Conservation (phyloP, 2,113 vertebrate genomes). For the Notechis scutatus region DNA sequence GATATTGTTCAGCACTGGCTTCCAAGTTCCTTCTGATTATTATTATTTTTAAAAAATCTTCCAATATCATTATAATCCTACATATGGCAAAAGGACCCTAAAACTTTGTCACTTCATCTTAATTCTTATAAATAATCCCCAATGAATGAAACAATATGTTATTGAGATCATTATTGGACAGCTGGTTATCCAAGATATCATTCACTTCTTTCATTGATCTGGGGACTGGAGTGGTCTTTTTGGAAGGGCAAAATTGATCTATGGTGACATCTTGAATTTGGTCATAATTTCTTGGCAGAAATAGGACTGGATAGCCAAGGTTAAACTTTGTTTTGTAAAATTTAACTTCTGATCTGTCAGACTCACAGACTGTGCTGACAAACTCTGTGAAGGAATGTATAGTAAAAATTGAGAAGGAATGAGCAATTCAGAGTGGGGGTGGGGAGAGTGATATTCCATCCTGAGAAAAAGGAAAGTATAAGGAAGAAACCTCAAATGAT, state of each 20-base stretch:
- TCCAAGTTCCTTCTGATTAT: background rate
- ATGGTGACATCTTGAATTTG: background rate
- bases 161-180: background rate
- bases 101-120: background rate
- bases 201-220: background rate
- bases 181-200: background rate
- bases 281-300: background rate
- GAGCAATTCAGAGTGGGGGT: background rate
- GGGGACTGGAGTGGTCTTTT: background rate
- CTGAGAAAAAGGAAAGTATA: background rate
- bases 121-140: slow-evolving; percentile 4
- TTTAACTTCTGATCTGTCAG: background rate
- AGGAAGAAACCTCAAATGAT: background rate
- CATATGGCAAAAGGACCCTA: background rate
- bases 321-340: background rate
- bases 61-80: background rate
- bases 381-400: background rate
- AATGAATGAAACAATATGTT: background rate
- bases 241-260: background rate
- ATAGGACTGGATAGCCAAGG: background rate
- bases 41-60: background rate
- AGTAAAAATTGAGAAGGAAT: background rate
- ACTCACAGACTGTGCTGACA: background rate
- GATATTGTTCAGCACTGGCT: background rate
- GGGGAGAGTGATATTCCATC: background rate